Evolutionary conservation across 2,888 invertebrate species (phyloP).

Genomic region (Brachypalpus laphriformis): DNA sequence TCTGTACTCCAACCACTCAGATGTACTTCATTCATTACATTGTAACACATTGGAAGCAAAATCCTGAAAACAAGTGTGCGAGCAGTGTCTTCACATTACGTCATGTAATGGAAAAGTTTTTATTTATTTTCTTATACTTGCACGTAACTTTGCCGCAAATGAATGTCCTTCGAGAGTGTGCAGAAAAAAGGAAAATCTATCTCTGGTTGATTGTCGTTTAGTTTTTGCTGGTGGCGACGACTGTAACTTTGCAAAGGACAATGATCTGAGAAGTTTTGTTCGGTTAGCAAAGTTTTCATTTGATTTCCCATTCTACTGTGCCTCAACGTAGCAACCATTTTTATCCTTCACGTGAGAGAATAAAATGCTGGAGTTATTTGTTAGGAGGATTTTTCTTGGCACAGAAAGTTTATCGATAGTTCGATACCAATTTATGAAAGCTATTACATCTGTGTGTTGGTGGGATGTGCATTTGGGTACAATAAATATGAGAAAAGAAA

Average conservation of each 20-base stretch:
- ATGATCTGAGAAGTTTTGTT: conserved; percentile 9
- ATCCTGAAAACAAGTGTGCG: background rate
- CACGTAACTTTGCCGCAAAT: conserved; percentile 10
- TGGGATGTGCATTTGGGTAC: background rate
- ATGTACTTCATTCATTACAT: background rate
- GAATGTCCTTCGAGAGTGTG: conserved; percentile 2
- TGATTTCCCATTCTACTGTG: background rate
- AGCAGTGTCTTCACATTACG: background rate
- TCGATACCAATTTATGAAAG: conserved; percentile 20
- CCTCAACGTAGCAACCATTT: background rate
- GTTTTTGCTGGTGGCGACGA: conserved; percentile 2
- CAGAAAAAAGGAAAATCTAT: background rate
- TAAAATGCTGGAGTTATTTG: background rate
- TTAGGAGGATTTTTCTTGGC: background rate
- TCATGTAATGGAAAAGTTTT: conserved; percentile 26
- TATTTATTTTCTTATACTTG: background rate
- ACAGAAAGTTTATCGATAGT: conserved; percentile 11
- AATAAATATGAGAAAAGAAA: too few relatives aligned
- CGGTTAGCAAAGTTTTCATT: background rate
- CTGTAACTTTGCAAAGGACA: conserved; percentile 8
- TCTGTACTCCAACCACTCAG: background rate
- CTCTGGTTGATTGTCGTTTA: conserved; percentile 3
- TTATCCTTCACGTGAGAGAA: background rate
- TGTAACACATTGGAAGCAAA: background rate
- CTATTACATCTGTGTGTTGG: background rate